Evolutionary conservation across 2,888 invertebrate species (phyloP).

Genomic region (Eupithecia dodoneata): DNA sequence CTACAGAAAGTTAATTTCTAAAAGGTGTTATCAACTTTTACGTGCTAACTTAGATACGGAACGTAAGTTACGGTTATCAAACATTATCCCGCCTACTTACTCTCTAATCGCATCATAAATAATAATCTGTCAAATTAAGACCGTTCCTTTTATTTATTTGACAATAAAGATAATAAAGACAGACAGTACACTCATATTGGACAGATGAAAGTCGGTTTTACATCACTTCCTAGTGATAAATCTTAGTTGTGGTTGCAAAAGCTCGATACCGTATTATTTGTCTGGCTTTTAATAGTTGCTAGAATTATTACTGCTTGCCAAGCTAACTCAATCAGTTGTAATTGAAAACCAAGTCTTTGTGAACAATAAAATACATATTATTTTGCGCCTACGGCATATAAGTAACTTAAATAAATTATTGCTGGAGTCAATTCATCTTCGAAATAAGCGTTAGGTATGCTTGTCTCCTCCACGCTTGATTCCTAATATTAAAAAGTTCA

Average conservation of each 20-base stretch:
- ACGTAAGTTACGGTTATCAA: not conserved
- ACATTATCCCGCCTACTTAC: constrained; percentile 15
- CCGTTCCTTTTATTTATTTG: constrained; percentile 38
- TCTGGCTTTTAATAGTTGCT: not conserved
- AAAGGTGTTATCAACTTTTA: not conserved
- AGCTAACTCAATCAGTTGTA: not conserved
- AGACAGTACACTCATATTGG: constrained; percentile 45
- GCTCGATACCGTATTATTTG: not conserved
- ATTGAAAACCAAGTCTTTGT: not conserved
- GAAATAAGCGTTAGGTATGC: not conserved
- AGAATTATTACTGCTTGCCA: not conserved
- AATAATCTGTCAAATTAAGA: constrained; percentile 39
- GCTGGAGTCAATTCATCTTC: not conserved
- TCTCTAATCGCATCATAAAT: constrained; percentile 31
- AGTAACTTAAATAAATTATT: not conserved
- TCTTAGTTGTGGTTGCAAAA: constrained; percentile 42
- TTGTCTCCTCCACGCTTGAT: not conserved
- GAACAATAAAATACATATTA: not conserved
- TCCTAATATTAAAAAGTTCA: not conserved
- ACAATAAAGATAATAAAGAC: constrained; percentile 43
- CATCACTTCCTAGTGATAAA: constrained; percentile 65
- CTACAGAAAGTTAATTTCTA: not conserved
- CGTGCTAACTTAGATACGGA: not conserved
- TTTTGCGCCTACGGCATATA: not conserved
- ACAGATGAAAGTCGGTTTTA: constrained; percentile 56